Base-by-base conservation (phyloP, 2,888 invertebrate species). In the Ashinkailepas kermadecensis region DNA sequence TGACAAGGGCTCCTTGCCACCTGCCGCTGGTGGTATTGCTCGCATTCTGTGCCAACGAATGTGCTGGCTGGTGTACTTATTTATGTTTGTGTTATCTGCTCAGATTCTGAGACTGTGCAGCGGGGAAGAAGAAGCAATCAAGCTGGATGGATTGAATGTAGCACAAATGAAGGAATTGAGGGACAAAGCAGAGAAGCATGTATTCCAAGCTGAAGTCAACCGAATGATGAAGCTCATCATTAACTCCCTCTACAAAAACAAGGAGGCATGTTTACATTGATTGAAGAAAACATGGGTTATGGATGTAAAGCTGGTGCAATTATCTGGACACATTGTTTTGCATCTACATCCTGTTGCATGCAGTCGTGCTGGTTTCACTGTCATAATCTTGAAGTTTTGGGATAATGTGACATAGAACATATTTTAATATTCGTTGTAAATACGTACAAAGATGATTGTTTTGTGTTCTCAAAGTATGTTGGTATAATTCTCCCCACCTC, bases 201-300 rank as follows among this genome's bases (percentile, higher is more conserved):
- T 92, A 57, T 91, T 91, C 87, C 90, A 91, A 86, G 97, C 99
- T 0, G 99, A 99, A 89, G 99, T 99, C 74, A 97, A 97, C 89
- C 94, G 99, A 82, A 98, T 99, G 97, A 99, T 99, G 99, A 99
- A 99, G 89, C 92, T 99, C 83, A 99, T 99, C 88, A 99, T 99
- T 87, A 99, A 99, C 89, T 99, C 99, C 13, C 90, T 99, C 13
- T 99, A 99, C 89, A 92, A 97, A 86, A 99, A 99, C 89, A 99
- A 99, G 89, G 99, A 99, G 90, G 94, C 93, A 86, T 85, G 86
- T 39, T 39, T 39, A 39, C 39, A 39, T 39, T 39, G 39, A 39
- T 39, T 39, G 39, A n/a, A n/a, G n/a, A n/a, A n/a, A n/a, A n/a
- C n/a, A 39, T 39, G 39, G 4, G 39, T 39, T 39, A 4, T 39